Percentiles rank a stretch among this genome's conserved stretches.
phyloP scores from a whole-genome alignment of 2,113 vertebrate species.

The Tylochromis polylepis region DNA sequence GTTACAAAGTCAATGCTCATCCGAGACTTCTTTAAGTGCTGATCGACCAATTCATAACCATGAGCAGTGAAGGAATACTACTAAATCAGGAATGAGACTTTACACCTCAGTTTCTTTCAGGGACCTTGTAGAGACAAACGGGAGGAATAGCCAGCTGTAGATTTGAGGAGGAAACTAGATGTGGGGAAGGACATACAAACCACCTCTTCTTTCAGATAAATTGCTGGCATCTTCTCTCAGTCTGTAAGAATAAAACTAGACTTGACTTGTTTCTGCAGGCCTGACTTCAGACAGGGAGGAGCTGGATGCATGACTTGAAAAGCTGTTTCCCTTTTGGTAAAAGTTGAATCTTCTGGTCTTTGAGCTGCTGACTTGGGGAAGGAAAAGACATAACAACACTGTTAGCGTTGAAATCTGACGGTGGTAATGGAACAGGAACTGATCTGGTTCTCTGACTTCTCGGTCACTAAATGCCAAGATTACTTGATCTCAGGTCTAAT shows the following conservation, averaged over 20 bases:
- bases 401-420: constrained; percentile 73
- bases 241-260: constrained; percentile 28
- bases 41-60: neutral
- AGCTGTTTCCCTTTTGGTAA: constrained; percentile 25
- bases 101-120: constrained; percentile 39
- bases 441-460: constrained; percentile 15
- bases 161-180: neutral
- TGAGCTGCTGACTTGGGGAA: constrained; percentile 75
- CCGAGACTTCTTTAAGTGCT: neutral
- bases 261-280: neutral
- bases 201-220: constrained; percentile 46
- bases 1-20: constrained; percentile 46
- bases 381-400: constrained; percentile 78
- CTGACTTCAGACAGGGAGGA: neutral
- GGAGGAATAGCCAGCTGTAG: neutral
- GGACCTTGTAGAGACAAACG: neutral
- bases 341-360: constrained; percentile 63
- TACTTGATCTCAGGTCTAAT: neutral
- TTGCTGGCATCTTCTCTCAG: constrained; percentile 39
- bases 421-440: constrained; percentile 55
- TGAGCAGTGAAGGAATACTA: neutral
- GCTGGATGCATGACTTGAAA: neutral
- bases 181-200: constrained; percentile 71
- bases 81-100: neutral
- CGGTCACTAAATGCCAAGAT: neutral